Evolutionary conservation across 2,113 vertebrate species (phyloP), one percentile per base, ranked within the genome.

Genomic region (Colossoma macropomum): DNA sequence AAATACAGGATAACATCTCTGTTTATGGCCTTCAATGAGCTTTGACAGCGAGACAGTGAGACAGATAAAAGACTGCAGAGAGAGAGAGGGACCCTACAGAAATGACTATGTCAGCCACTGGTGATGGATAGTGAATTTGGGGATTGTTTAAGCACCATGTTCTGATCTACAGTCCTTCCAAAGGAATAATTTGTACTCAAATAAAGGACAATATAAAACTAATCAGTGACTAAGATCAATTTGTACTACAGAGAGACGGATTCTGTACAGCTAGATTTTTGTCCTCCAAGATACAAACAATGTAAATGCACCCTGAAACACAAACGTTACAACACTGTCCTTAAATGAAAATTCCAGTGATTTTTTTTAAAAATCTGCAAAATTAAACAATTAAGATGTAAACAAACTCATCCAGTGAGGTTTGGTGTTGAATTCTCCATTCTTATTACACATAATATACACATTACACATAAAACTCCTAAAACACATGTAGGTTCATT

Each of bases 1-100:
- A 75, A 75, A 75, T 54, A 82, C 75, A 66, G 21, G 56, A 56
- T 50, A 73, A 63, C 71, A 74, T 74, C 38, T 74, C 25, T 72
- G 23, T 75, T 82, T 68, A 82, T 76, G 16, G 50, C n/a, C 28
- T 19, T 77, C 50, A 60, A 13, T 11, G 34, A 63, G 28, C 7
- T 30, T 48, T 0, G 21, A 41, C 48, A 59, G 27, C 4, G 7
- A 75, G 32, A 6, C 15, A 75, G 27, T 45, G 34, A 45, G 41
- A 45, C 6, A 11, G 48, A 60, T 30, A 30, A 19, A 27, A 71
- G 68, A 21, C 1, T 48, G 79, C 54, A 56, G 62, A 38, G 9
- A 82, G 71, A 52, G 34, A 38, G 41, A 45, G 8, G 75, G 60
- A 9, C 34, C 27, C 34, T 23, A 19, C 59, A 48, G 32, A 73